Conservation (phyloP, 2,888 invertebrate genomes). For the Siphonodentalium dalli region DNA sequence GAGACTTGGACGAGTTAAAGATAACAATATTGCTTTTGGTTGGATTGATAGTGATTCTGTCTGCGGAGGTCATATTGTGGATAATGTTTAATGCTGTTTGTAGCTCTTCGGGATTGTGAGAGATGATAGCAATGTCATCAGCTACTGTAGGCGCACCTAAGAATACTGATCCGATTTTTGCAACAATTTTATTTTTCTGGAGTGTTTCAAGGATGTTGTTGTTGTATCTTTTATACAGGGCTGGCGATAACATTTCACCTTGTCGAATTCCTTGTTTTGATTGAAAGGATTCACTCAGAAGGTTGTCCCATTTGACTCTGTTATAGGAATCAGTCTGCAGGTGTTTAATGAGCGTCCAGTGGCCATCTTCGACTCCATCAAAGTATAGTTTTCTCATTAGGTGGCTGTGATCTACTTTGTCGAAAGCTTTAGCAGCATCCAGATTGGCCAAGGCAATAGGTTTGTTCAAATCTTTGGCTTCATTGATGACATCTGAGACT, state of each 20-base stretch:
- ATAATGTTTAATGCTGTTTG: neutral
- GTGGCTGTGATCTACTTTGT: constrained; percentile 3
- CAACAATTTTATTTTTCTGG: neutral
- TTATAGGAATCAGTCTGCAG: neutral
- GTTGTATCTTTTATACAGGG: constrained; percentile 7
- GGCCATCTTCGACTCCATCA: neutral
- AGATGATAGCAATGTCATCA: constrained; percentile 3
- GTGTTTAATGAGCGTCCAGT: constrained; percentile 1
- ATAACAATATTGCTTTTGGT: neutral
- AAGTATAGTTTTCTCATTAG: neutral
- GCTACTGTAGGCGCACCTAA: constrained; percentile 4
- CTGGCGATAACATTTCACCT: constrained; percentile 3
- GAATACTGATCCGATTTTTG: constrained; percentile 2
- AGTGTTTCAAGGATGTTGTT: constrained; percentile 1
- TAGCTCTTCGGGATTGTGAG: neutral
- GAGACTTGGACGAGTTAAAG: no score
- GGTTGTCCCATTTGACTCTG: constrained; percentile 3
- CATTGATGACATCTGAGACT: neutral
- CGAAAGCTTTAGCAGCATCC: constrained; percentile 7
- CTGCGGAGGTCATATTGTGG: neutral
- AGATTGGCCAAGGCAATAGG: neutral
- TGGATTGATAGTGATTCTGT: constrained; percentile 1
- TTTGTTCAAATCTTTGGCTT: constrained; percentile 1
- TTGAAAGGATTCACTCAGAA: neutral
- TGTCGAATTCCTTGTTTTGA: constrained; percentile 4